These are phyloP conservation scores for Diploptera punctata DNA, from an alignment of 2,888 invertebrate species.

Conservation along the genomic window DNA sequence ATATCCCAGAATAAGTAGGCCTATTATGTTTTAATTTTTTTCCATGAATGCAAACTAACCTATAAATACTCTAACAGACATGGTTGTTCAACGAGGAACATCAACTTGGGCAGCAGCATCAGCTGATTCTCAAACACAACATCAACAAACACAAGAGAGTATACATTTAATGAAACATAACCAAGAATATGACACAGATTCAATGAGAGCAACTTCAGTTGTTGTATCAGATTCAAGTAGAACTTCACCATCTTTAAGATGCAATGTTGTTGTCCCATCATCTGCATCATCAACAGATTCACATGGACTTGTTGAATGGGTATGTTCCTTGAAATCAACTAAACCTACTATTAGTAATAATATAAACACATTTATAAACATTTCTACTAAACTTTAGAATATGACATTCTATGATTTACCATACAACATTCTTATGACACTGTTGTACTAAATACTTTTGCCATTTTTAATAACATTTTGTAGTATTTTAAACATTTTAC, in stretches of 20 bases:
- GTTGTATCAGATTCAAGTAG: slow-evolving; percentile 25
- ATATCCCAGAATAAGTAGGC: neutral
- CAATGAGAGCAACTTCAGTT: slow-evolving; percentile 25
- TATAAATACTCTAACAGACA: neutral
- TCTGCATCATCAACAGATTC: slow-evolving; percentile 1
- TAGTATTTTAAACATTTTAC: too few relatives aligned
- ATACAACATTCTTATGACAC: too few relatives aligned
- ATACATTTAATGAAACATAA: slow-evolving; percentile 21
- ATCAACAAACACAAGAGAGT: slow-evolving; percentile 11
- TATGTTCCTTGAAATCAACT: too few relatives aligned
- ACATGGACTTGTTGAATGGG: slow-evolving; percentile 30
- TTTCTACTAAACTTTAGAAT: too few relatives aligned
- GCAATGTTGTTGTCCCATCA: slow-evolving; percentile 25
- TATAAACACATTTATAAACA: too few relatives aligned
- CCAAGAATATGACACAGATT: slow-evolving; percentile 22
- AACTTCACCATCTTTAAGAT: slow-evolving; percentile 7
- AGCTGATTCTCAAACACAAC: slow-evolving; percentile 16
- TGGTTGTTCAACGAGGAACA: slow-evolving; percentile 26
- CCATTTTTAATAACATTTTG: too few relatives aligned
- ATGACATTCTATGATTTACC: too few relatives aligned
- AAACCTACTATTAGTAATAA: too few relatives aligned
- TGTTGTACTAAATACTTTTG: too few relatives aligned
- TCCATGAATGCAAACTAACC: neutral
- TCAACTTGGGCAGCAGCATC: slow-evolving; percentile 3
- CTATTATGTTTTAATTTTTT: neutral